Conservation (phyloP, 2,113 vertebrate genomes). For the Proterorhinus semilunaris region DNA sequence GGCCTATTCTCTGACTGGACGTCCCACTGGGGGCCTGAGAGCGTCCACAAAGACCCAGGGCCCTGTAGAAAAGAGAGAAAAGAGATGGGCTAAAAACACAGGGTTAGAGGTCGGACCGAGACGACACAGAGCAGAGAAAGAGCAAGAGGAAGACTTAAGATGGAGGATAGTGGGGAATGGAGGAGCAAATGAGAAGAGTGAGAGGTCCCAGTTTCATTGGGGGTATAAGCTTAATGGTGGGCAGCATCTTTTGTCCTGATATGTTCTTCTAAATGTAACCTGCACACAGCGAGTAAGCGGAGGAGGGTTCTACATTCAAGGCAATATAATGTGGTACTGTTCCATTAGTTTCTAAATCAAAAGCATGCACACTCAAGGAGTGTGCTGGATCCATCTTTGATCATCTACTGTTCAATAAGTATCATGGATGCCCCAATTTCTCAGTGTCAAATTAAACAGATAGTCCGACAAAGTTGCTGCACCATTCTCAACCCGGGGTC, state of each 20-base stretch:
- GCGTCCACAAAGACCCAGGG: conserved; percentile 58
- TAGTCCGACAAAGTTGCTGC: too few relatives aligned
- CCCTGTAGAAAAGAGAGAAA: conserved; percentile 59
- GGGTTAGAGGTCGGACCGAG: conserved; percentile 61
- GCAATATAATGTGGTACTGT: not conserved
- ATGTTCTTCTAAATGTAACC: not conserved
- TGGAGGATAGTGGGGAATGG: conserved; percentile 49
- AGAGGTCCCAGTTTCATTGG: conserved; percentile 4
- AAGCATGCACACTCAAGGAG: not conserved
- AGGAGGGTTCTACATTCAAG: not conserved
- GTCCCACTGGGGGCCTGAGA: conserved; percentile 56
- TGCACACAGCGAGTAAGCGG: not conserved
- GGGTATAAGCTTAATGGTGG: not conserved
- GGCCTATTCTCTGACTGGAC: conserved; percentile 43
- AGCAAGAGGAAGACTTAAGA: conserved; percentile 47
- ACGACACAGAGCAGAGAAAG: conserved; percentile 41
- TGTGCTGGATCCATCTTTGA: not conserved
- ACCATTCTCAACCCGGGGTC: too few relatives aligned
- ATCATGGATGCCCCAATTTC: too few relatives aligned
- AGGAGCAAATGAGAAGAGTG: conserved; percentile 45
- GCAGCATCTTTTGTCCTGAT: not conserved
- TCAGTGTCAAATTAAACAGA: too few relatives aligned
- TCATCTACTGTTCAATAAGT: too few relatives aligned
- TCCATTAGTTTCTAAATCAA: not conserved
- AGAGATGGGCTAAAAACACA: conserved; percentile 53